Percentiles rank a stretch among this genome's conserved stretches.
Evolutionary conservation across 2,888 invertebrate species (phyloP).

Genomic region (Ormyrus labotus): DNA sequence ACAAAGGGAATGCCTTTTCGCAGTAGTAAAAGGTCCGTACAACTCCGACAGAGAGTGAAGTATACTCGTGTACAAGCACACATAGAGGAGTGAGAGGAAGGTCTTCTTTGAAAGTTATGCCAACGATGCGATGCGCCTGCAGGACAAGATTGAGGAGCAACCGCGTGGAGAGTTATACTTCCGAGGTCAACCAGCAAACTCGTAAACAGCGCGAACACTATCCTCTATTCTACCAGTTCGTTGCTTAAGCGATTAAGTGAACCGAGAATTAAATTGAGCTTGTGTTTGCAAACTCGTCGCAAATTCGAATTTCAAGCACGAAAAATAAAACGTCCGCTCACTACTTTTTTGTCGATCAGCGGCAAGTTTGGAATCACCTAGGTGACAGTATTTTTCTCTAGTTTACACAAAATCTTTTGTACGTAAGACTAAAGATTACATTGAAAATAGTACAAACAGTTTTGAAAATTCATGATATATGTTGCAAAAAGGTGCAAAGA

Average conservation of each 20-base stretch:
- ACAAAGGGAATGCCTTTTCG: slow-evolving; percentile 23
- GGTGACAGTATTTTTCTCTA: too few species aligned
- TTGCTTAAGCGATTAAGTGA: slow-evolving; percentile 52
- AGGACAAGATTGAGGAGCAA: slow-evolving; percentile 69
- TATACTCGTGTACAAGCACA: slow-evolving; percentile 58
- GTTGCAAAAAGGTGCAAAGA: too few species aligned
- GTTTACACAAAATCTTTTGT: too few species aligned
- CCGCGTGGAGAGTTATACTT: slow-evolving; percentile 69
- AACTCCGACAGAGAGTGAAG: slow-evolving; percentile 53
- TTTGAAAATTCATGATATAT: too few species aligned
- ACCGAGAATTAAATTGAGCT: slow-evolving; percentile 57
- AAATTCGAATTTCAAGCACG: too few species aligned
- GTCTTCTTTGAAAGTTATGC: slow-evolving; percentile 66
- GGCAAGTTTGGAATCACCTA: too few species aligned
- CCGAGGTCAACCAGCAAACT: slow-evolving; percentile 70
- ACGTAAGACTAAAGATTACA: too few species aligned
- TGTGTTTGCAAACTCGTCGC: not conserved
- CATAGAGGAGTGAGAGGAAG: slow-evolving; percentile 27
- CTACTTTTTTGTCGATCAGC: too few species aligned
- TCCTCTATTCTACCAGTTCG: slow-evolving; percentile 36
- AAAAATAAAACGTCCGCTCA: too few species aligned
- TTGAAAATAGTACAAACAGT: too few species aligned
- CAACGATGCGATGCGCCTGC: slow-evolving; percentile 65
- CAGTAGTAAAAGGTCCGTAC: slow-evolving; percentile 31
- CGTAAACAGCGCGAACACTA: slow-evolving; percentile 59